These are phyloP conservation scores for Drosophila biarmipes DNA, from an alignment of 1,140 invertebrate species.

Conservation along the genomic window DNA sequence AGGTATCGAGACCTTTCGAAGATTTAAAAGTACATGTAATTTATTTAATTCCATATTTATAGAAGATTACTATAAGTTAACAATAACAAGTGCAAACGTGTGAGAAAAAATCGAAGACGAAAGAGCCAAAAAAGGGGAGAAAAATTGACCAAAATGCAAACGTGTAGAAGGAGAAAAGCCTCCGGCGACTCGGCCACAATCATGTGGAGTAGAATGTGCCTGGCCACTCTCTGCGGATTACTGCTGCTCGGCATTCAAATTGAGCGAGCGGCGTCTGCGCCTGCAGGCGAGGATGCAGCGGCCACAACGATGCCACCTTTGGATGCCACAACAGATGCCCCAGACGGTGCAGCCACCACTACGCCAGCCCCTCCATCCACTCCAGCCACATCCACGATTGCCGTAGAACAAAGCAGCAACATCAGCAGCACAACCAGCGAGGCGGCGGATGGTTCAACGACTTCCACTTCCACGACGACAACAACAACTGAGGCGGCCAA, in stretches of 20 bases:
- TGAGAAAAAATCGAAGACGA: constrained; percentile 60
- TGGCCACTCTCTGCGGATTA: constrained; percentile 68
- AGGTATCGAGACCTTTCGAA: constrained; percentile 19
- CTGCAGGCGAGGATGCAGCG: constrained; percentile 74
- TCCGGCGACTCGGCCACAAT: constrained; percentile 40
- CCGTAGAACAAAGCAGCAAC: constrained; percentile 65
- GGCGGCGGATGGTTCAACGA: constrained; percentile 73
- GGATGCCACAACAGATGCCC: constrained; percentile 61
- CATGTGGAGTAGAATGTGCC: constrained; percentile 59
- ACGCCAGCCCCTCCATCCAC: constrained; percentile 57
- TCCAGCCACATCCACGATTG: constrained; percentile 60
- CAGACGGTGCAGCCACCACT: constrained; percentile 17
- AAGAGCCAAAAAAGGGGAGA: constrained; percentile 18
- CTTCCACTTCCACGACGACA: constrained; percentile 47
- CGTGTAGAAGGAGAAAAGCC: constrained; percentile 72
- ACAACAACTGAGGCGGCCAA: constrained; percentile 49
- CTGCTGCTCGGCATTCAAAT: constrained; percentile 79
- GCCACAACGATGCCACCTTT: constrained; percentile 50
- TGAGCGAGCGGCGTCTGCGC: constrained; percentile 72
- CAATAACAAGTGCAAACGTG: constrained; percentile 71
- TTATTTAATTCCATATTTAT: constrained; percentile 47
- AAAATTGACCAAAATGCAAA: constrained; percentile 62
- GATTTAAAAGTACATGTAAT: constrained; percentile 17
- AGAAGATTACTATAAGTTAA: constrained; percentile 53
- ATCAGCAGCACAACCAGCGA: constrained; percentile 27